Percentiles rank a stretch among this genome's conserved stretches.
Evolutionary conservation across 2,113 vertebrate genomes (phyloP).

Genomic region (Oreochromis niloticus): DNA sequence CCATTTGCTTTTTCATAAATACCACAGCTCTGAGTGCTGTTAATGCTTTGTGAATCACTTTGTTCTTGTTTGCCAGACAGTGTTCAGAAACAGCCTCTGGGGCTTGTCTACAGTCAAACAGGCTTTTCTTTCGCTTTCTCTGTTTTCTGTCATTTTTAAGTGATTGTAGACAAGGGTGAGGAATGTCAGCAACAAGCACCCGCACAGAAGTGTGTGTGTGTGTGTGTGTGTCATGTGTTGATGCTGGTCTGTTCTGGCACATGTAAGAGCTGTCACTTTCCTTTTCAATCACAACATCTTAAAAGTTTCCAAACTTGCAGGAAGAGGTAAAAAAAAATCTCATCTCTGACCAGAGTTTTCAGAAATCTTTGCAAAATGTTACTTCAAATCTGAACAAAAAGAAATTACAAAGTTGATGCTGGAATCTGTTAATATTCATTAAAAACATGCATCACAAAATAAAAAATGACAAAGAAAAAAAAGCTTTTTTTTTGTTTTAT

Average conservation of each 20-base stretch:
- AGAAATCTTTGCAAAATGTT: neutral
- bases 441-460: neutral
- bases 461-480: neutral
- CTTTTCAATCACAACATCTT: slow-evolving; percentile 30
- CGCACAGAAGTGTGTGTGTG: neutral
- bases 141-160: slow-evolving; percentile 61
- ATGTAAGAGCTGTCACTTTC: slow-evolving; percentile 48
- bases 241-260: slow-evolving; percentile 38
- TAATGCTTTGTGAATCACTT: slow-evolving; percentile 50
- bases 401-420: neutral
- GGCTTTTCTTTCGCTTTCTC: slow-evolving; percentile 16
- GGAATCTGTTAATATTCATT: neutral
- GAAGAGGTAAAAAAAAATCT: neutral
- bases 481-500: neutral
- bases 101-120: slow-evolving; percentile 55
- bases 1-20: slow-evolving; percentile 35
- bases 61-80: slow-evolving; percentile 54
- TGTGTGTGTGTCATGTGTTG: neutral
- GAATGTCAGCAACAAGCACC: slow-evolving; percentile 46
- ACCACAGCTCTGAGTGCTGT: slow-evolving; percentile 14
- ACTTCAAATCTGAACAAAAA: neutral
- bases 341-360: neutral
- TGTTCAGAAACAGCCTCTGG: slow-evolving; percentile 47
- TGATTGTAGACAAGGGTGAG: slow-evolving; percentile 54
- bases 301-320: slow-evolving; percentile 6